A percentile compares a stretch with the other conserved stretches of the same genome.
These are phyloP conservation scores for Chrysemys picta DNA, from an alignment of 2,113 vertebrate genomes.

Conservation along the genomic window DNA sequence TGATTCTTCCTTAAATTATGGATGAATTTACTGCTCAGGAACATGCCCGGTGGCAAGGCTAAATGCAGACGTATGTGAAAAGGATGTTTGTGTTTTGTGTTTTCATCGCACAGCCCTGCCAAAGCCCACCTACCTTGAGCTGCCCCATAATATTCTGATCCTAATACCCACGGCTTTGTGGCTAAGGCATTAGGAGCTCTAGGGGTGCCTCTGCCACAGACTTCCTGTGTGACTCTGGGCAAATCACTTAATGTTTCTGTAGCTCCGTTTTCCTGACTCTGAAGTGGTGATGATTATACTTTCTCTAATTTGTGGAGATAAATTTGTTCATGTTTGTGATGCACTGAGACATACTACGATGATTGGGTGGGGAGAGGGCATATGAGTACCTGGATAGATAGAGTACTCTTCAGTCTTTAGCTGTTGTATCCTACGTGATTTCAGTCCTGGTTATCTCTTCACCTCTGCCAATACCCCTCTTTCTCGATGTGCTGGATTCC, in stretches of 20 bases:
- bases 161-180: not conserved
- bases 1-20: not conserved
- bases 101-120: not conserved
- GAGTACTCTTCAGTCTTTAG: rapidly evolving
- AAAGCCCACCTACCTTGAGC: not conserved
- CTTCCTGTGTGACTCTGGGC: not conserved
- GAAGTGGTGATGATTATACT: not conserved
- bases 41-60: not conserved
- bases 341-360: rapidly evolving
- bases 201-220: not conserved
- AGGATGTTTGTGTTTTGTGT: not conserved
- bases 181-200: not conserved
- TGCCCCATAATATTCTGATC: not conserved
- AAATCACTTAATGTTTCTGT: not conserved
- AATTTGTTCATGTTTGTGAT: rapidly evolving
- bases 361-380: rapidly evolving
- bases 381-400: not conserved
- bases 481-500: rapidly evolving
- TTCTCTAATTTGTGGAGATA: not conserved
- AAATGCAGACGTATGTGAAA: not conserved
- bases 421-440: rapidly evolving
- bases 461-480: not conserved
- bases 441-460: not conserved
- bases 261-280: not conserved
- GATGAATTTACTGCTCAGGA: not conserved